A percentile compares a stretch with the other conserved stretches of the same genome.
Evolutionary conservation across 1,140 invertebrate species (phyloP).

Genomic region (Laupala kohalensis): DNA sequence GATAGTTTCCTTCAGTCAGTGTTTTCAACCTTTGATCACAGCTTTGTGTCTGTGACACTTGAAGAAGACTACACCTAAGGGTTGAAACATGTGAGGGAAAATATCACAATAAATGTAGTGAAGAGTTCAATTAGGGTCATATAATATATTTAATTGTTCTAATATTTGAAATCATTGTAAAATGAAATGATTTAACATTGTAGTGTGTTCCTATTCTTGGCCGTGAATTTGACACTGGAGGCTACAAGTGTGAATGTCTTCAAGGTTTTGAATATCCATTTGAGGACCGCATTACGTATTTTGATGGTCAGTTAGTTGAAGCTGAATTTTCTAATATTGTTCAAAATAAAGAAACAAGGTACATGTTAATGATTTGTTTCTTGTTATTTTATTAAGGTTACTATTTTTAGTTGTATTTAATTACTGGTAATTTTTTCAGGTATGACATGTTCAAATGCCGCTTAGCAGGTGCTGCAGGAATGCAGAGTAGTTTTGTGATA

Average conservation of each 20-base stretch:
- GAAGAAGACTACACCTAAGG: no score
- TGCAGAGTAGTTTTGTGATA: constrained; percentile 36
- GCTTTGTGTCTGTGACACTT: no score
- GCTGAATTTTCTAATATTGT: constrained; percentile 84
- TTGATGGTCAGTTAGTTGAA: constrained; percentile 90
- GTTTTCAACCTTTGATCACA: no score
- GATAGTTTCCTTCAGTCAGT: no score
- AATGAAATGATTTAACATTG: constrained; percentile 21
- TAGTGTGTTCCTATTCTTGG: constrained; percentile 90
- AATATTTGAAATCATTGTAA: no score
- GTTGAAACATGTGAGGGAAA: no score
- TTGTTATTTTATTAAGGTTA: background rate
- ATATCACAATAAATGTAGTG: no score
- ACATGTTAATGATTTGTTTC: background rate
- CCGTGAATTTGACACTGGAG: constrained; percentile 77
- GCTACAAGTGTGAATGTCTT: constrained; percentile 97
- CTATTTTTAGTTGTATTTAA: constrained; percentile 1
- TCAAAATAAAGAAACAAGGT: constrained; percentile 58
- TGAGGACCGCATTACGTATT: constrained; percentile 87
- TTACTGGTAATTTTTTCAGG: constrained; percentile 27
- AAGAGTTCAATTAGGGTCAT: no score
- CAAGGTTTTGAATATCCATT: constrained; percentile 97
- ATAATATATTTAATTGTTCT: no score
- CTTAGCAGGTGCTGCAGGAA: constrained; percentile 60
- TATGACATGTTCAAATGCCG: constrained; percentile 86